phyloP scores from a whole-genome alignment of 2,113 vertebrate species.

The Lagopus leucura region DNA sequence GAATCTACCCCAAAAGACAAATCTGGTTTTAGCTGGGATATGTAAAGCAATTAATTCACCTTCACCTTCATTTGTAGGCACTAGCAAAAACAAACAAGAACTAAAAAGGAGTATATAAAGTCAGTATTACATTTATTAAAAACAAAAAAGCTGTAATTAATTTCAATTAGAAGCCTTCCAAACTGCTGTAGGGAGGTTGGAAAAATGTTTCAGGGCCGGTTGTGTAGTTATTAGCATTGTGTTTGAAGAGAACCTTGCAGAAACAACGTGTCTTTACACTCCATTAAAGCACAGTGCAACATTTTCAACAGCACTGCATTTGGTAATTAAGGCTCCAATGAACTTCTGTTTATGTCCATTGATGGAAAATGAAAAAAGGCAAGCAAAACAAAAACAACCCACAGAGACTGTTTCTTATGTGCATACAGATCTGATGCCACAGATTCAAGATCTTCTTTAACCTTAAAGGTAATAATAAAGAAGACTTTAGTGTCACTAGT shows the following conservation, averaged over 20 bases:
- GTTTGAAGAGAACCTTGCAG: neutral
- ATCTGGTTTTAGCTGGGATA: slow-evolving; percentile 23
- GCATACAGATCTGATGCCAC: neutral
- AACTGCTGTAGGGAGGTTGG: neutral
- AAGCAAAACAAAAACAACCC: neutral
- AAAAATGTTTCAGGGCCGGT: neutral
- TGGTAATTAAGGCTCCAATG: neutral
- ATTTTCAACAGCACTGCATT: neutral
- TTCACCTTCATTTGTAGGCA: neutral
- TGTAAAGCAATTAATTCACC: slow-evolving; percentile 10
- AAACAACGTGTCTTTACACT: neutral
- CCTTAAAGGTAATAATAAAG: neutral
- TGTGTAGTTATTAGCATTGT: neutral
- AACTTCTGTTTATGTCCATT: neutral
- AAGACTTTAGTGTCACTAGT: neutral
- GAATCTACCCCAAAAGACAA: slow-evolving; percentile 20
- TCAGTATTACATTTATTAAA: neutral
- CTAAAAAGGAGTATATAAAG: neutral
- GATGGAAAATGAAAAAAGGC: neutral
- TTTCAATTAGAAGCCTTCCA: neutral
- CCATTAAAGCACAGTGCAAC: neutral
- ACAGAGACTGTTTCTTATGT: neutral
- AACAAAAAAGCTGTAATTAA: neutral
- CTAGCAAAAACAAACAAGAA: neutral
- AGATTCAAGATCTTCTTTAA: neutral